Percentiles rank a stretch among this genome's conserved stretches.
phyloP scores from a whole-genome alignment of 2,113 vertebrate genomes.

The Xenopus laevis region DNA sequence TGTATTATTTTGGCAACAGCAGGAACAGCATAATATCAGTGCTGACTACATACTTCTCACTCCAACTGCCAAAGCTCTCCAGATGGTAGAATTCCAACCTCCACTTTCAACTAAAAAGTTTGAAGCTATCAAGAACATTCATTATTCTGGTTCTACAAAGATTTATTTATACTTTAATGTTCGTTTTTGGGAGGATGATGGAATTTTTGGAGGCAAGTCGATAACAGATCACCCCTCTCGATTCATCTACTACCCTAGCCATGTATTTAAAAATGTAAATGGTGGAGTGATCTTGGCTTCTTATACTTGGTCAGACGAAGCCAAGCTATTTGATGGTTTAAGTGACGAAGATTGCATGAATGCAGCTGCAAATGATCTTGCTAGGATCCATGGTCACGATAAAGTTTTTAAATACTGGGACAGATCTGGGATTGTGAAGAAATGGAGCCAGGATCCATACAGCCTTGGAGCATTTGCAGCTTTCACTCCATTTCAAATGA shows the following conservation, averaged over 20 bases:
- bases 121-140: conserved; percentile 68
- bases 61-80: conserved; percentile 65
- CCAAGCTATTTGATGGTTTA: conserved; percentile 68
- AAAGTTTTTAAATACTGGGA: conserved; percentile 55
- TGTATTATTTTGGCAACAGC: conserved; percentile 55
- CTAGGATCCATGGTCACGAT: conserved; percentile 64
- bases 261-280: conserved; percentile 56
- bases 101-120: conserved; percentile 62
- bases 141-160: conserved; percentile 71
- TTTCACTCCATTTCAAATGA: conserved; percentile 74
- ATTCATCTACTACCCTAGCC: conserved; percentile 80
- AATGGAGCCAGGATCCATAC: conserved; percentile 71
- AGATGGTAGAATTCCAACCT: conserved; percentile 69
- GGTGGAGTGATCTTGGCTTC: conserved; percentile 69
- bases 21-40: conserved; percentile 42
- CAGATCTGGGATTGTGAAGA: conserved; percentile 61
- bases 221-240: conserved; percentile 70
- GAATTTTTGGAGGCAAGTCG: conserved; percentile 70
- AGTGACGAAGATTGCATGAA: conserved; percentile 46
- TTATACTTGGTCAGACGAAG: conserved; percentile 70
- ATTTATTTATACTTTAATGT: conserved; percentile 67
- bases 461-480: conserved; percentile 68
- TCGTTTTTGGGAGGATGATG: conserved; percentile 74
- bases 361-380: conserved; percentile 65
- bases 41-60: conserved; percentile 69